These are phyloP conservation scores for Epinephelus coioides DNA, from an alignment of 2,797 vertebrate species.

Conservation along the genomic window DNA sequence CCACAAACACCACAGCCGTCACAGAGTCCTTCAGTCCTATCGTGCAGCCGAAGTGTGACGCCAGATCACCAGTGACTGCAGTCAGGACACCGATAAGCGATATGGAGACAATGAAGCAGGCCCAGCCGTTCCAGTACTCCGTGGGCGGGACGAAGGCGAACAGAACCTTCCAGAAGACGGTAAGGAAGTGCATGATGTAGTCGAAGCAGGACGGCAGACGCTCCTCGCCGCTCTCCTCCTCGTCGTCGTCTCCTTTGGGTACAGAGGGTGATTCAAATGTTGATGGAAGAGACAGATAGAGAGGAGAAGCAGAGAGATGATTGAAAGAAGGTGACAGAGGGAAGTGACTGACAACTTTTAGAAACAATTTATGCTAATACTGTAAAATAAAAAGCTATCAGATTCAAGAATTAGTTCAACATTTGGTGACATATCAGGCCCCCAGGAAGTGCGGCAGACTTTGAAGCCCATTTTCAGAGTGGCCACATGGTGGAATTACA, in stretches of 20 bases:
- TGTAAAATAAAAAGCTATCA: background rate
- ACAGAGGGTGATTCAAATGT: background rate
- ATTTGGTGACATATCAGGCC: background rate
- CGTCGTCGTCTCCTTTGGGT: slow-evolving; percentile 89
- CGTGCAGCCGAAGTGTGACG: slow-evolving; percentile 91
- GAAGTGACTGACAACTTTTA: background rate
- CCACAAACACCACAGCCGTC: slow-evolving; percentile 91
- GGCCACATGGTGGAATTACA: no score
- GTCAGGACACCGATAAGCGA: slow-evolving; percentile 89
- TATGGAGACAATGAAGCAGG: slow-evolving; percentile 92
- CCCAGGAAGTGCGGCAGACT: no score
- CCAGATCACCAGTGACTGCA: slow-evolving; percentile 89
- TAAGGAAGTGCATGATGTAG: slow-evolving; percentile 95
- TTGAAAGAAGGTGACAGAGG: background rate
- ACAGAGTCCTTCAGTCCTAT: slow-evolving; percentile 91
- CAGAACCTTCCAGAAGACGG: slow-evolving; percentile 92
- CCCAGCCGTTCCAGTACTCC: slow-evolving; percentile 93
- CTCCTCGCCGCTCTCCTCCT: slow-evolving; percentile 91
- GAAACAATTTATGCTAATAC: background rate
- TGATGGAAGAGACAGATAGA: background rate
- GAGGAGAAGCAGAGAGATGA: background rate
- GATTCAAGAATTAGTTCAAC: background rate
- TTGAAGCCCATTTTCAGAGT: no score
- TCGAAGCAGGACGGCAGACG: slow-evolving; percentile 92
- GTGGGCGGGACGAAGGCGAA: slow-evolving; percentile 92